Percentiles rank a stretch among this genome's conserved stretches.
Evolutionary conservation across 2,113 vertebrate species (phyloP).

Genomic region (Tetraodon nigroviridis): DNA sequence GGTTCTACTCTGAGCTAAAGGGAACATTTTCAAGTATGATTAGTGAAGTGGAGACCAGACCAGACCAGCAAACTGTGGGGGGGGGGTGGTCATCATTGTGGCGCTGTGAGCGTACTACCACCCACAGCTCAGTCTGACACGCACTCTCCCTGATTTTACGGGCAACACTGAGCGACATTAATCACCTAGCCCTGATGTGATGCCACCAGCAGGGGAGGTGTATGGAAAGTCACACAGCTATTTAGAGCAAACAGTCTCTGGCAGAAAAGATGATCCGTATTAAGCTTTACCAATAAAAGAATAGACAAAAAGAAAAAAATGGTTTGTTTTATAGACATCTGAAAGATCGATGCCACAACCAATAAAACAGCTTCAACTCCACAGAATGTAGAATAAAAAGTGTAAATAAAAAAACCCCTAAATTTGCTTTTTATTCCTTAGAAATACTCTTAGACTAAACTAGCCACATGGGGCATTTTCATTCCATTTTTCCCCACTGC

Average conservation of each 20-base stretch:
- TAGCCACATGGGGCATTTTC: slow-evolving; percentile 1
- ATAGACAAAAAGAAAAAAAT: no score
- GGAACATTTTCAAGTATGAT: not conserved
- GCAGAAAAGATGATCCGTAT: not conserved
- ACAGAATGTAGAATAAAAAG: slow-evolving; percentile 6
- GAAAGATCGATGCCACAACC: slow-evolving; percentile 10
- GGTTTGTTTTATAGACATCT: not conserved
- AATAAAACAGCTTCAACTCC: slow-evolving; percentile 15
- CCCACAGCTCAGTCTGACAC: slow-evolving; percentile 39
- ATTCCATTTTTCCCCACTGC: no score
- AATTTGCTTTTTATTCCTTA: slow-evolving; percentile 2
- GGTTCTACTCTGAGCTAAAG: not conserved
- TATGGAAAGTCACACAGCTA: no score
- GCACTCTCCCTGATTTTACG: slow-evolving; percentile 28
- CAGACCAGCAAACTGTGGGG: not conserved
- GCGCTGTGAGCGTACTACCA: slow-evolving; percentile 11
- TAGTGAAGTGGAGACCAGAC: not conserved
- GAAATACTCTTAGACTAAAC: not conserved
- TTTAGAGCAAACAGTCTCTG: no score
- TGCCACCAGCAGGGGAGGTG: no score
- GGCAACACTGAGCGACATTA: slow-evolving; percentile 12
- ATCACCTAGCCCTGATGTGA: no score
- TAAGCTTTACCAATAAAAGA: not conserved
- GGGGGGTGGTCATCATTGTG: slow-evolving; percentile 9
- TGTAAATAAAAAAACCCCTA: slow-evolving; percentile 1